Evolutionary conservation across 2,888 invertebrate species (phyloP).

Genomic region (Helicoverpa assulta): DNA sequence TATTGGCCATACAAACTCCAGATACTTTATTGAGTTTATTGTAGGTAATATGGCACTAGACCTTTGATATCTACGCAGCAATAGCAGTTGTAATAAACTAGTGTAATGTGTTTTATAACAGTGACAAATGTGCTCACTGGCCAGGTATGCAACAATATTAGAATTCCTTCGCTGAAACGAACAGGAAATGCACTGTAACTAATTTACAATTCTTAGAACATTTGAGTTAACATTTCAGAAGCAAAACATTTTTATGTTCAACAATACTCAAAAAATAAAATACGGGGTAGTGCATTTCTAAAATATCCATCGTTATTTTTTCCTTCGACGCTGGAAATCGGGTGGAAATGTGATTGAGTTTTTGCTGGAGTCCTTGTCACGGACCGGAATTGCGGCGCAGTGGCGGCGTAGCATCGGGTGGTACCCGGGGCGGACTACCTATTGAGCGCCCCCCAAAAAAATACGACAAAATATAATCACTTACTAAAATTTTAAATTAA

Average conservation of each 20-base stretch:
- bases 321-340: neutral
- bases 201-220: neutral
- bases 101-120: constrained; percentile 40
- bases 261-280: too few relatives aligned
- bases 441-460: too few relatives aligned
- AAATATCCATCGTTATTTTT: too few relatives aligned
- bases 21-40: constrained; percentile 12
- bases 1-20: constrained; percentile 1
- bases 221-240: neutral
- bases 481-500: too few relatives aligned
- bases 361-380: constrained; percentile 5
- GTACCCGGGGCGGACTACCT: too few relatives aligned
- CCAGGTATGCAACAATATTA: constrained; percentile 25
- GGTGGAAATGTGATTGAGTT: constrained; percentile 18
- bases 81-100: constrained; percentile 31
- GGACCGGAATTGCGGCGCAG: neutral
- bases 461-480: too few relatives aligned
- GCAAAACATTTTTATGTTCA: constrained; percentile 1
- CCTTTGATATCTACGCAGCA: constrained; percentile 11
- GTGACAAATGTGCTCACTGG: constrained; percentile 31
- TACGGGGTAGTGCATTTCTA: too few relatives aligned
- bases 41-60: neutral
- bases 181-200: constrained; percentile 14
- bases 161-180: constrained; percentile 29
- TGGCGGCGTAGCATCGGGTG: too few relatives aligned